Percentiles rank a stretch among this genome's conserved stretches.
phyloP scores from a whole-genome alignment of 2,888 invertebrate genomes.

The Chaetoderma sp. region DNA sequence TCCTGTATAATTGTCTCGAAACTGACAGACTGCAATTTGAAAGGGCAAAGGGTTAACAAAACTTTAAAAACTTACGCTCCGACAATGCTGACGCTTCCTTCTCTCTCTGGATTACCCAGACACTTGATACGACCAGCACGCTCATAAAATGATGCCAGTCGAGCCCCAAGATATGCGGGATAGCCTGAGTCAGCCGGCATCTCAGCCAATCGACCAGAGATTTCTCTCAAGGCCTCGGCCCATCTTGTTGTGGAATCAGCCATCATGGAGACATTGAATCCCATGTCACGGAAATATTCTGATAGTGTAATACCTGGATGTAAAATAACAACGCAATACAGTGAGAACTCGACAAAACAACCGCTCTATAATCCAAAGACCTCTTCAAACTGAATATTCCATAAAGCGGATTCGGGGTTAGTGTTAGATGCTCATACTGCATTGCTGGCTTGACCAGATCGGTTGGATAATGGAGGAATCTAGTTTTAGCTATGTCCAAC shows the following conservation, averaged over 20 bases:
- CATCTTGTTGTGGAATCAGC: slow-evolving; percentile 99
- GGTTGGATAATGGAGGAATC: too few relatives aligned
- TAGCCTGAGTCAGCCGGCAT: slow-evolving; percentile 98
- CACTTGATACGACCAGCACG: slow-evolving; percentile 98
- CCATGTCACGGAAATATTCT: slow-evolving; percentile 98
- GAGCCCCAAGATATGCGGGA: slow-evolving; percentile 98
- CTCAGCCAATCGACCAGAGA: slow-evolving; percentile 98
- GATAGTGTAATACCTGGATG: slow-evolving; percentile 93
- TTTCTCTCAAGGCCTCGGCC: slow-evolving; percentile 99
- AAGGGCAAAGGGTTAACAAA: not conserved
- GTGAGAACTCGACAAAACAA: not conserved
- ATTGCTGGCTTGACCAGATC: too few relatives aligned
- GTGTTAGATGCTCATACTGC: too few relatives aligned
- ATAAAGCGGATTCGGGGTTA: too few relatives aligned
- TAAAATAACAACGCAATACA: slow-evolving; percentile 1
- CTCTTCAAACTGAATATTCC: too few relatives aligned
- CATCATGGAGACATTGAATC: slow-evolving; percentile 99
- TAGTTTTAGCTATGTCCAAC: too few relatives aligned
- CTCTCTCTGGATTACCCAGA: slow-evolving; percentile 96
- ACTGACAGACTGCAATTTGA: not conserved
- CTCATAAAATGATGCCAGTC: slow-evolving; percentile 99
- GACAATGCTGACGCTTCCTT: slow-evolving; percentile 99
- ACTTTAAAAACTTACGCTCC: slow-evolving; percentile 78
- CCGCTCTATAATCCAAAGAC: too few relatives aligned
- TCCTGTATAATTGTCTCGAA: not conserved